Evolutionary conservation across 2,797 vertebrate genomes (phyloP).

Genomic region (Hemitrygon akajei): DNA sequence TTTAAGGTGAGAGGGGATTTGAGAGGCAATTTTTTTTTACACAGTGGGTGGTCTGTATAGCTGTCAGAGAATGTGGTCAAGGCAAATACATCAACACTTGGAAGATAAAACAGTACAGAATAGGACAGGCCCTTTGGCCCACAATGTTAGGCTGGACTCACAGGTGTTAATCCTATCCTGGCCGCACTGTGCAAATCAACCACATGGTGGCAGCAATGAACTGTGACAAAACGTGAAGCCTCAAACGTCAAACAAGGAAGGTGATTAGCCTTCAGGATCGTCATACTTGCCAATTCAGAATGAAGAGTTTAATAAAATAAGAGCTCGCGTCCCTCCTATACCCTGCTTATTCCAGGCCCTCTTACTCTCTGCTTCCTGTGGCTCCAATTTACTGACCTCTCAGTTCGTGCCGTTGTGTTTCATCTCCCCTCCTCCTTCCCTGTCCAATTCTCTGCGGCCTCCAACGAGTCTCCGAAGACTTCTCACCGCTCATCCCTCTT

Average conservation of each 20-base stretch:
- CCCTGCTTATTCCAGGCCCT: too few relatives aligned
- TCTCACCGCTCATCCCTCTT: not conserved
- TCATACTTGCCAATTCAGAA: not conserved
- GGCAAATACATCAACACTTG: too few relatives aligned
- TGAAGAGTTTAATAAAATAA: not conserved
- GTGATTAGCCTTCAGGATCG: not conserved
- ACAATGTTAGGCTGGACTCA: too few relatives aligned
- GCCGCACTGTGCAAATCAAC: not conserved
- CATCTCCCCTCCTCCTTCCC: not conserved
- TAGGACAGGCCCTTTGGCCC: too few relatives aligned
- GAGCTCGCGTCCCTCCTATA: not conserved
- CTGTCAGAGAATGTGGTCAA: too few relatives aligned
- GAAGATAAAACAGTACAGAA: too few relatives aligned
- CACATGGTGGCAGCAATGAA: conserved; percentile 2
- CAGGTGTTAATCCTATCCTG: too few relatives aligned
- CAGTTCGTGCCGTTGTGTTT: not conserved
- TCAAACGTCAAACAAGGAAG: not conserved
- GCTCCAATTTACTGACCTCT: not conserved
- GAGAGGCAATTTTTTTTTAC: too few relatives aligned
- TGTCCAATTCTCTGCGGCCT: not conserved
- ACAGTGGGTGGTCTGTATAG: too few relatives aligned
- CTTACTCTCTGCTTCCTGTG: not conserved
- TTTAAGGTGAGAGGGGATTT: too few relatives aligned
- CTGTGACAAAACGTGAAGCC: not conserved
- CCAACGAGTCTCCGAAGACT: not conserved